phyloP scores from a whole-genome alignment of 2,113 vertebrate species.

The Oryzias curvinotus region DNA sequence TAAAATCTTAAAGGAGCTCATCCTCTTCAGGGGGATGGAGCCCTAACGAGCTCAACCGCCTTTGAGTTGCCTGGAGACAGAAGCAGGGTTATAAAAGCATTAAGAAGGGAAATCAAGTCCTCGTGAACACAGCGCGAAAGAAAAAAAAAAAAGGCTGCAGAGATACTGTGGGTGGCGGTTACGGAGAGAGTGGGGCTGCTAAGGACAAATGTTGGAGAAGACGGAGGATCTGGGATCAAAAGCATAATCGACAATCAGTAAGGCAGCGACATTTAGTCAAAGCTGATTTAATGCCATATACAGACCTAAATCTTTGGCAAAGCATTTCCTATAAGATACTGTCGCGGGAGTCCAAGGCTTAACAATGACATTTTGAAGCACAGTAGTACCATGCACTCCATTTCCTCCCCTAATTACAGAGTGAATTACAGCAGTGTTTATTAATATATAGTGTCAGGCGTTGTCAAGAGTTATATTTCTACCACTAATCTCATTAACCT shows the following conservation, averaged over 20 bases:
- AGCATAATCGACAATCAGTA: constrained; percentile 41
- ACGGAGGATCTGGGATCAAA: constrained; percentile 51
- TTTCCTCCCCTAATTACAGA: constrained; percentile 60
- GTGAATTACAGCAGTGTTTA: constrained; percentile 41
- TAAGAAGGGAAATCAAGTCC: constrained; percentile 65
- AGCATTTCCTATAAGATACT: constrained; percentile 37
- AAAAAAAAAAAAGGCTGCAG: constrained; percentile 32
- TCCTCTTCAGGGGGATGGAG: constrained; percentile 62
- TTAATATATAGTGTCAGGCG: constrained; percentile 50
- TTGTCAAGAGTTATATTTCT: constrained; percentile 60
- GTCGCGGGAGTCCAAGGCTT: constrained; percentile 19
- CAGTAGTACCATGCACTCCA: constrained; percentile 14
- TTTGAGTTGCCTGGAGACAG: constrained; percentile 76
- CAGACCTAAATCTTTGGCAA: constrained; percentile 42
- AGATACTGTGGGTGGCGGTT: constrained; percentile 52
- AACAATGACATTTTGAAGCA: constrained; percentile 52
- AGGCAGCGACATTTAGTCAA: constrained; percentile 66
- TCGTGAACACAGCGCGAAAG: constrained; percentile 20
- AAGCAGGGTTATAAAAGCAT: constrained; percentile 66
- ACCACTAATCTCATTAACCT: constrained; percentile 33
- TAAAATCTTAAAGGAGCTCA: constrained; percentile 60
- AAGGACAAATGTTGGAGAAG: constrained; percentile 44
- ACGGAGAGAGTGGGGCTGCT: constrained; percentile 24
- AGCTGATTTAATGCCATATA: constrained; percentile 50
- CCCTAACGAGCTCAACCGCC: constrained; percentile 71